phyloP scores from a whole-genome alignment of 1,140 invertebrate genomes.

The Liolophura sinensis region DNA sequence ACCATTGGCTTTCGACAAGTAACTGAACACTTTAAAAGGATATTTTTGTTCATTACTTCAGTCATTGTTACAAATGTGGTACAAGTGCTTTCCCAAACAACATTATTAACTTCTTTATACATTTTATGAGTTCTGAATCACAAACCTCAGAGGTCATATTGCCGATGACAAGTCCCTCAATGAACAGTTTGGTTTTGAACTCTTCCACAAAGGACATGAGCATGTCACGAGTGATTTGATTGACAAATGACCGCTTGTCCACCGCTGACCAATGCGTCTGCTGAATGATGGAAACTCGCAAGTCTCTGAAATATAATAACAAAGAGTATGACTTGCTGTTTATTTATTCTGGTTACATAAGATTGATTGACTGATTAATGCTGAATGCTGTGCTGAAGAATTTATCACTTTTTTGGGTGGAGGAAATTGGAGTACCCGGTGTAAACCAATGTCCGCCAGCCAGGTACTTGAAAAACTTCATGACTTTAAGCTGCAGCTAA shows the following conservation, averaged over 20 bases:
- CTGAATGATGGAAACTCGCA: constrained; percentile 27
- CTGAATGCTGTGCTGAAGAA: no score
- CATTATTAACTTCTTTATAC: no score
- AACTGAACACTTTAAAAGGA: no score
- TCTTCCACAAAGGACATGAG: constrained; percentile 21
- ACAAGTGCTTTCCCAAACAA: no score
- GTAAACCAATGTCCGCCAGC: no score
- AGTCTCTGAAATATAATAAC: constrained; percentile 20
- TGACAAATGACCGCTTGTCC: constrained; percentile 16
- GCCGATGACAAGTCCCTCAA: constrained; percentile 26
- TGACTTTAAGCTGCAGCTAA: no score
- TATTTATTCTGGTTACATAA: neutral
- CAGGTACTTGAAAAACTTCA: no score
- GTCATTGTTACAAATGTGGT: no score
- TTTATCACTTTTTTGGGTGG: no score
- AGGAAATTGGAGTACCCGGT: no score
- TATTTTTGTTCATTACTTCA: no score
- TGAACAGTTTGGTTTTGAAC: constrained; percentile 17
- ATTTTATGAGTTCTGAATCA: neutral
- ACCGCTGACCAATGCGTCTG: constrained; percentile 16
- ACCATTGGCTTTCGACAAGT: no score
- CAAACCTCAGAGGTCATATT: constrained; percentile 28
- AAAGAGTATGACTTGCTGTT: neutral
- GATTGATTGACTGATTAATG: neutral
- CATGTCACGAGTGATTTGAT: constrained; percentile 16